phyloP scores from a whole-genome alignment of 1,140 invertebrate genomes.

The Drosophila kikkawai region DNA sequence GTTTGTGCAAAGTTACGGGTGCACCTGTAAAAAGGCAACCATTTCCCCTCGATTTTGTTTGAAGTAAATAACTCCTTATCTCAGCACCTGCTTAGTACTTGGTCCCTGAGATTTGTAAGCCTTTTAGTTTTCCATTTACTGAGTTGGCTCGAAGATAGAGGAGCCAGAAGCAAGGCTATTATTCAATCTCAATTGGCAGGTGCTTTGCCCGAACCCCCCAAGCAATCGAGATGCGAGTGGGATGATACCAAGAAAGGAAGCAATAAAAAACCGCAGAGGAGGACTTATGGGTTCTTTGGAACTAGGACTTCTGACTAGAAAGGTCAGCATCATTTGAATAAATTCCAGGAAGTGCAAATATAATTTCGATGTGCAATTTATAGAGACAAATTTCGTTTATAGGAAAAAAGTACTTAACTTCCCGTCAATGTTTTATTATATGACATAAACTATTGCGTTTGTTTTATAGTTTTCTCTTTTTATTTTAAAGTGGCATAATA shows the following conservation, averaged over 20 bases:
- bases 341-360: background rate
- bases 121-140: conserved; percentile 30
- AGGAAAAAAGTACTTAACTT: background rate
- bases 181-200: conserved; percentile 35
- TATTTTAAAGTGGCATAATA: background rate
- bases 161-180: conserved; percentile 21
- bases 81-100: conserved; percentile 21
- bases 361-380: background rate
- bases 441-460: background rate
- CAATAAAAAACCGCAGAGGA: background rate
- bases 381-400: background rate
- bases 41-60: conserved; percentile 3
- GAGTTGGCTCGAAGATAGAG: background rate
- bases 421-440: background rate
- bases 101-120: conserved; percentile 25
- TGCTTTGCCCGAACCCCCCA: conserved; percentile 4
- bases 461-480: background rate
- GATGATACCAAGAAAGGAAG: conserved; percentile 13
- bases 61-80: conserved; percentile 11
- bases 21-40: conserved; percentile 10
- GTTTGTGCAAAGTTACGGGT: conserved; percentile 22
- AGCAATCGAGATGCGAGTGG: conserved; percentile 8
- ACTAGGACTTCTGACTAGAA: background rate
- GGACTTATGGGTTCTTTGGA: background rate
- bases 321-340: background rate